These are phyloP conservation scores for Mus minutoides DNA, from an alignment of 2,797 vertebrate species.

Conservation along the genomic window DNA sequence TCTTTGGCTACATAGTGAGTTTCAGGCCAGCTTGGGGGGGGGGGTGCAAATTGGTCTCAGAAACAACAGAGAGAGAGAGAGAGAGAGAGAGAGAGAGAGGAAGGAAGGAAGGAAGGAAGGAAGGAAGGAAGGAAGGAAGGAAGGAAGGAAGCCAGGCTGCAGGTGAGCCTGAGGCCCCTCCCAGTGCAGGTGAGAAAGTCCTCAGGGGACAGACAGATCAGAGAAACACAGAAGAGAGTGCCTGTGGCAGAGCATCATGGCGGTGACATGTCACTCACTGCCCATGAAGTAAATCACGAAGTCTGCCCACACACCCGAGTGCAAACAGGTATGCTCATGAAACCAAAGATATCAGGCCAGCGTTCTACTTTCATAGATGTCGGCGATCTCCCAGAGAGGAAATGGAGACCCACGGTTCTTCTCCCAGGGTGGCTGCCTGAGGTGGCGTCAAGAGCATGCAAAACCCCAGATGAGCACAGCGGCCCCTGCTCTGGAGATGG, in stretches of 20 bases:
- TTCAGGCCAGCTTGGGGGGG: background rate
- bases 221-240: background rate
- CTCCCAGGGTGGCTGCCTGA: background rate
- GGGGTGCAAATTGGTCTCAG: background rate
- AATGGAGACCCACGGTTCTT: background rate
- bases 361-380: background rate
- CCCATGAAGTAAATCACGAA: background rate
- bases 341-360: background rate
- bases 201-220: background rate
- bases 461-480: background rate
- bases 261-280: background rate
- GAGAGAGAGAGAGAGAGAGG: too few relatives aligned
- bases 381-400: background rate
- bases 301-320: background rate
- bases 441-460: background rate
- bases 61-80: background rate
- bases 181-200: background rate
- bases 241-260: accelerated
- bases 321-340: background rate
- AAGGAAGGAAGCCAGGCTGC: too few relatives aligned
- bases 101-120: too few relatives aligned
- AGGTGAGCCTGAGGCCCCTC: background rate
- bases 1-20: background rate
- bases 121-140: too few relatives aligned
- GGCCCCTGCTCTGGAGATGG: background rate